Evolutionary conservation across 2,113 vertebrate species (phyloP).

Genomic region (Chionodraco myersi): DNA sequence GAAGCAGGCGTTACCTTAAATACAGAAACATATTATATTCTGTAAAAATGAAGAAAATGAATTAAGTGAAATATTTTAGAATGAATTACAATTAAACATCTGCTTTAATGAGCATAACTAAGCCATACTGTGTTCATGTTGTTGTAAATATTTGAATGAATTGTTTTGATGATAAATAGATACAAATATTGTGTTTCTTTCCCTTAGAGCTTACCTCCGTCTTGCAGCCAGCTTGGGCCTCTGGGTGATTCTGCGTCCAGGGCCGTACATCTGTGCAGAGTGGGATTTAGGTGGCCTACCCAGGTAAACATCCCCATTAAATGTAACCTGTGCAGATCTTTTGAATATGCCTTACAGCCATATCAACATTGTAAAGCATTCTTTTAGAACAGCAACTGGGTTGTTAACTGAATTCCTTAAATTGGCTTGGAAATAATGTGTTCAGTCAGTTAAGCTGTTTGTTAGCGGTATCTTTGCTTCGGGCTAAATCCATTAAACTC

Average conservation of each 20-base stretch:
- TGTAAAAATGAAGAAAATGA: background rate
- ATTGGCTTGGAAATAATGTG: conserved; percentile 33
- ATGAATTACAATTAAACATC: background rate
- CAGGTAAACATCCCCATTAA: conserved; percentile 81
- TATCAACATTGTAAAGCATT: background rate
- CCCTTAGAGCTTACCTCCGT: conserved; percentile 86
- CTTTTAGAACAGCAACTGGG: conserved; percentile 2
- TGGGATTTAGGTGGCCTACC: conserved; percentile 93
- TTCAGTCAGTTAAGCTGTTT: conserved; percentile 37
- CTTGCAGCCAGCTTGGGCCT: conserved; percentile 87
- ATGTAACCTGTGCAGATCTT: background rate
- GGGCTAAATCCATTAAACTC: conserved; percentile 33
- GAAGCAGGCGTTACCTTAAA: background rate
- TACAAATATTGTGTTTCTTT: background rate
- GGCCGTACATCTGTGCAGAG: conserved; percentile 93
- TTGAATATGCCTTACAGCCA: background rate
- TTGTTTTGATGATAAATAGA: background rate
- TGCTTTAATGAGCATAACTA: background rate
- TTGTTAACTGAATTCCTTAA: conserved; percentile 9
- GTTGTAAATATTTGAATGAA: conserved; percentile 70
- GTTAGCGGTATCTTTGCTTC: conserved; percentile 15
- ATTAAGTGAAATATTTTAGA: background rate
- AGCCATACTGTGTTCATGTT: background rate
- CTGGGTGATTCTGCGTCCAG: conserved; percentile 93
- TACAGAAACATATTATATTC: background rate